Evolutionary conservation across 2,113 vertebrate genomes (phyloP), one percentile per base, ranked within the genome.

Genomic region (Strix uralensis): DNA sequence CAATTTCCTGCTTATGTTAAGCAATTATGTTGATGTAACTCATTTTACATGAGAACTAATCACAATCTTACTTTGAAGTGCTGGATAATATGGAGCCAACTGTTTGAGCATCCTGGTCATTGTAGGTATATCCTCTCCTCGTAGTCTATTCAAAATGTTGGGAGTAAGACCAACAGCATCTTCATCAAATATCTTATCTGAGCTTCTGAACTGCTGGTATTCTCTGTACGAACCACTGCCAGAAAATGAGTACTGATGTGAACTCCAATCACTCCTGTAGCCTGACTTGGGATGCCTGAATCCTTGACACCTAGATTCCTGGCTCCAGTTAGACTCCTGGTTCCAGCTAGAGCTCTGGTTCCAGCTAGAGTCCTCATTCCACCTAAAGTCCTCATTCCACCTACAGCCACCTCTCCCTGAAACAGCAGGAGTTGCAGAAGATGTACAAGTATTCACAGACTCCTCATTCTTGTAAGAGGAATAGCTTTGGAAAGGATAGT

Each of bases 31-130:
- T 77, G 66, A 75, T 38, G 9, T 44, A 89, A 86, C 19, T 86
- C 23, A 59, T 82, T 83, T 81, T 61, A 92, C 18, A 21, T 21
- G 21, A 27, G 61, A 92, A 73, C 44, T 40, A 62, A 88, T 42
- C 44, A 72, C 63, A 67, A 47, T 71, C 95, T 97, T 93, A 95
- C 94, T 97, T 38, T 96, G 84, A 92, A 96, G 89, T 20, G 88
- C 94, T 86, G 96, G 94, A 55, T 96, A 89, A 81, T 74, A 86
- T 0, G 95, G 93, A 84, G 86, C 26, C 81, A 94, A 34, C 54
- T 94, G 85, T 36, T 87, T 54, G 22, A 95, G 90, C 59, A 62
- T 77, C 62, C 51, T 82, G 54, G 88, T 88, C 92, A 88, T 59
- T 30, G 88, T 62, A 61, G 92, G 73, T 32, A 73, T 49, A 52